A percentile compares a stretch with the other conserved stretches of the same genome.
Conservation (phyloP, 2,113 vertebrate genomes). For the Lamprologus callipterus region DNA sequence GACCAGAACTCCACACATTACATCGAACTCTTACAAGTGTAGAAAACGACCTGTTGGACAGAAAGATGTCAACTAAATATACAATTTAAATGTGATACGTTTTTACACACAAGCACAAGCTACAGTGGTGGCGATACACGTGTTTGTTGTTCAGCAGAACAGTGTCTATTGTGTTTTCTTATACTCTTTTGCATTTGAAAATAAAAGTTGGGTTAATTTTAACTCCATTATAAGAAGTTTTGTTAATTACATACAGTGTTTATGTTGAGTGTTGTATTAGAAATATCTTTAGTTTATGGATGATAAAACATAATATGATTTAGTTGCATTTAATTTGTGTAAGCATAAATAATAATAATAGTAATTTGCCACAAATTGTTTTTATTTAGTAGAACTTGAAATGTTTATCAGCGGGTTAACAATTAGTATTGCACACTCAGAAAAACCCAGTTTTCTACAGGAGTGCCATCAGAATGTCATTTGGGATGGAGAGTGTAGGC, state of each 20-base stretch:
- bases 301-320: neutral
- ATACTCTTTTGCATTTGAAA: neutral
- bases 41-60: fast-evolving
- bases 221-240: neutral
- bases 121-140: neutral
- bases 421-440: neutral
- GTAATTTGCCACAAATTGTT: neutral
- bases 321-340: neutral
- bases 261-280: neutral
- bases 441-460: neutral
- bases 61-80: neutral
- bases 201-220: neutral
- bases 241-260: neutral
- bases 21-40: fast-evolving
- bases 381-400: neutral
- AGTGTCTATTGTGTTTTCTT: neutral
- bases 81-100: neutral
- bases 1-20: neutral
- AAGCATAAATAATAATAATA: neutral
- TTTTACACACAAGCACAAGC: neutral
- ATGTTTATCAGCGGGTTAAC: neutral
- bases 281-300: neutral
- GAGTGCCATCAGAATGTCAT: neutral
- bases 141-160: neutral
- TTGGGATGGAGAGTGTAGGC: neutral